Evolutionary conservation across 2,113 vertebrate genomes (phyloP), one percentile per base, ranked within the genome.

Genomic region (Hemiscyllium ocellatum): DNA sequence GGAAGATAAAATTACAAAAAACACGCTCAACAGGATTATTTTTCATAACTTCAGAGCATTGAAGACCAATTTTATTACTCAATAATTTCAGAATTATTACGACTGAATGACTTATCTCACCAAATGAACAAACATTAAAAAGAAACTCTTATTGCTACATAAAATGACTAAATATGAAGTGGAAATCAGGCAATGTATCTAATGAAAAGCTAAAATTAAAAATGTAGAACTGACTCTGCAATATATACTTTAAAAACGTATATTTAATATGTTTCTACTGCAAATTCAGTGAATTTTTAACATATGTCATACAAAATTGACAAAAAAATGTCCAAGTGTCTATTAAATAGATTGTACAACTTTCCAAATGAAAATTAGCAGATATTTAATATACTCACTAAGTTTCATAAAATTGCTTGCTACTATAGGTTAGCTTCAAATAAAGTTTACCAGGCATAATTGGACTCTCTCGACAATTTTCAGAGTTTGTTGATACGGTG

Each of bases 291-390:
- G 50, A 56, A 33, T 10, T 90, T 26, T 65, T 56, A 90, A 52
- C 87, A 90, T 65, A 52, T 90, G 87, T 90, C 52, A 90, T 90
- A 61, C 52, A 90, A 90, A 90, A 61, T 52, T 17, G 47, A 87
- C 52, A 26, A 90, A 90, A 90, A 90, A 90, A 52, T n/a, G 33
- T 10, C 86, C 7, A 52, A 86, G 87, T 61, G 87, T 90, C 87
- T 90, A 29, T 90, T 65, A 90, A 61, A 90, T 90, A 61, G 26
- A 61, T 90, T 29, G 87, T n/a, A 33, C 52, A 65, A 65, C 56
- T 65, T 90, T 65, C 87, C 87, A 61, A 61, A 90, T 65, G 87
- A 56, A 65, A 29, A 90, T 90, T 61, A 90, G 87, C 56, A 17
- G 87, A 90, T 65, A 90, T 90, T 52, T 90, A 90, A 65, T 61